A percentile compares a stretch with the other conserved stretches of the same genome.
Conservation (phyloP, 2,113 vertebrate species). For the Cheilinus undulatus region DNA sequence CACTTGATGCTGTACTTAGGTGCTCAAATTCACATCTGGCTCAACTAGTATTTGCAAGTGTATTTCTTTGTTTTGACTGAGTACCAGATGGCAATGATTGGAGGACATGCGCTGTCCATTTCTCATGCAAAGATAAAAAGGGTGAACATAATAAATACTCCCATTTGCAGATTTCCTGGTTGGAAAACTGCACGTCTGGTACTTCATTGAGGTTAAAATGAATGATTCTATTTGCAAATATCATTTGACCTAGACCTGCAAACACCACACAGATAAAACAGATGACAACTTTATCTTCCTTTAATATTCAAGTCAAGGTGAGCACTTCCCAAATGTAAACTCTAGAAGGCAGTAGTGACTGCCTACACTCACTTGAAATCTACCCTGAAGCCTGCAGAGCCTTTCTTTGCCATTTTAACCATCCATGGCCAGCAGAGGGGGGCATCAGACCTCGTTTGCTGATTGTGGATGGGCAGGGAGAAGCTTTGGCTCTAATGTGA, state of each 20-base stretch:
- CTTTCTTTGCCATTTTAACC: constrained; percentile 46
- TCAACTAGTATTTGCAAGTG: constrained; percentile 41
- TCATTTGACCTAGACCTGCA: constrained; percentile 50
- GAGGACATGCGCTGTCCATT: not conserved
- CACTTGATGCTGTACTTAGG: constrained; percentile 73
- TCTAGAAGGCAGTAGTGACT: constrained; percentile 73
- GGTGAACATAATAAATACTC: not conserved
- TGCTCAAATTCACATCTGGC: constrained; percentile 66
- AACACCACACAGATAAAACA: constrained; percentile 34
- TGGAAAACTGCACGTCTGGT: constrained; percentile 13
- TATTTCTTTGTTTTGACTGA: constrained; percentile 29
- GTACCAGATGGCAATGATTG: not conserved
- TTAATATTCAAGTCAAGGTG: constrained; percentile 41
- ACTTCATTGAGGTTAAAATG: constrained; percentile 24
- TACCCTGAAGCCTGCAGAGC: constrained; percentile 31
- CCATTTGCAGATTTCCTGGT: not conserved
- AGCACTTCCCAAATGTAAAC: constrained; percentile 64
- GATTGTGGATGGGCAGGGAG: constrained; percentile 11
- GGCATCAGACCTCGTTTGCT: constrained; percentile 15
- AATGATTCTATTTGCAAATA: constrained; percentile 42
- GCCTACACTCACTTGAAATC: constrained; percentile 52
- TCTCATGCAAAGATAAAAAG: not conserved
- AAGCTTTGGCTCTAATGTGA: constrained; percentile 39
- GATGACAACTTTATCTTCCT: constrained; percentile 61
- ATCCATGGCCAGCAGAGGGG: constrained; percentile 51